Percentiles rank a stretch among this genome's conserved stretches.
phyloP scores from a whole-genome alignment of 2,888 invertebrate genomes.

The Agrotis clavis region DNA sequence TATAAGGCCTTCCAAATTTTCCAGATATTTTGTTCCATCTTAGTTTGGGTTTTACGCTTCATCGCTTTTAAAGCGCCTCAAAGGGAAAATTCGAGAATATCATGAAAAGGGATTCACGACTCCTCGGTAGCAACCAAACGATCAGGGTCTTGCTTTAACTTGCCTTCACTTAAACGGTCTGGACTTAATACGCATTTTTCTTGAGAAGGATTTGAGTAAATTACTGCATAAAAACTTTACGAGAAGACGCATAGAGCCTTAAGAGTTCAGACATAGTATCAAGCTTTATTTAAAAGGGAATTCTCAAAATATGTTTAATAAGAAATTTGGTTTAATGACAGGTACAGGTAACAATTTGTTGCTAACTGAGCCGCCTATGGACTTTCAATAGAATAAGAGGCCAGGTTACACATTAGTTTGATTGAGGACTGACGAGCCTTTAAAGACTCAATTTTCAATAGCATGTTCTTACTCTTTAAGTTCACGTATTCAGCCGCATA shows the following conservation, averaged over 20 bases:
- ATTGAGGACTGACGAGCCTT: neutral
- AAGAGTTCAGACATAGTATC: neutral
- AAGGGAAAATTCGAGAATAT: constrained; percentile 66
- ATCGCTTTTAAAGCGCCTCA: constrained; percentile 75
- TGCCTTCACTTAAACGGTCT: constrained; percentile 48
- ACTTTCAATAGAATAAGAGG: neutral
- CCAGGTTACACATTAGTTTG: neutral
- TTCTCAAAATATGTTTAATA: neutral
- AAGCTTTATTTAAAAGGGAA: neutral
- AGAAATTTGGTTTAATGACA: neutral
- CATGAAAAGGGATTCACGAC: constrained; percentile 67
- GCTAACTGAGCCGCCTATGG: neutral
- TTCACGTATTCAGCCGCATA: neutral
- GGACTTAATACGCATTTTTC: constrained; percentile 49
- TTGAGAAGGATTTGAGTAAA: constrained; percentile 38
- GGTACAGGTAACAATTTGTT: neutral
- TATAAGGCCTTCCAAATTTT: constrained; percentile 58
- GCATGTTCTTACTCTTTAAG: neutral
- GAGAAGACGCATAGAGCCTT: constrained; percentile 20
- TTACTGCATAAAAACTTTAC: constrained; percentile 51
- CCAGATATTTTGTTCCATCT: constrained; percentile 72
- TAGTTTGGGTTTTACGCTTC: constrained; percentile 72
- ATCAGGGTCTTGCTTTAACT: constrained; percentile 66
- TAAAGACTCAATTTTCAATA: neutral
- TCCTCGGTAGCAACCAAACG: constrained; percentile 66